phyloP scores from a whole-genome alignment of 2,797 vertebrate species.

The Ataeniobius toweri region DNA sequence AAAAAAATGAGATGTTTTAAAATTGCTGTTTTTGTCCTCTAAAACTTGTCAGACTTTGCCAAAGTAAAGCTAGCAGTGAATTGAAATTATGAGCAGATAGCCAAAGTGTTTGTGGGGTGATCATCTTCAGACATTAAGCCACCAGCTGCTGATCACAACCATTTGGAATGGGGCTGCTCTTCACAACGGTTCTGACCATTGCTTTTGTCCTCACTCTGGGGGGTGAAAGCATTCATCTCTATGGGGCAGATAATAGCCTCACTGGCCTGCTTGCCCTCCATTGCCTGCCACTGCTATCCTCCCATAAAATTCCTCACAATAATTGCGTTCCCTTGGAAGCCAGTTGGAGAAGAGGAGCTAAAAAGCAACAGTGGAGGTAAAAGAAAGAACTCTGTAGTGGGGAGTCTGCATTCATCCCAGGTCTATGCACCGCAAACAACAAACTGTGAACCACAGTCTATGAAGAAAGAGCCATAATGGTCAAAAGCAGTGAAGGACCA shows the following conservation, averaged over 20 bases:
- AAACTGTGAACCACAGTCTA: conserved; percentile 74
- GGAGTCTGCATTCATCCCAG: conserved; percentile 75
- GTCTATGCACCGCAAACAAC: conserved; percentile 81
- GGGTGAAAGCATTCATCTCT: conserved; percentile 71
- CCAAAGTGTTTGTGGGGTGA: conserved; percentile 36
- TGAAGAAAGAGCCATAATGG: conserved; percentile 76
- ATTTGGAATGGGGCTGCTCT: conserved; percentile 72
- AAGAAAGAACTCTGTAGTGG: conserved; percentile 69
- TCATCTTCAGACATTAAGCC: conserved; percentile 42
- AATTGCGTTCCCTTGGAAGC: conserved; percentile 75
- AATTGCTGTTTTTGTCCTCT: background rate
- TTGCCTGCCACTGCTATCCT: conserved; percentile 64
- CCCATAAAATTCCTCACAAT: conserved; percentile 75
- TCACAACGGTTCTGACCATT: conserved; percentile 70
- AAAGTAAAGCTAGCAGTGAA: background rate
- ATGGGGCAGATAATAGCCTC: conserved; percentile 78
- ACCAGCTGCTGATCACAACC: conserved; percentile 53
- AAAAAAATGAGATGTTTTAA: background rate
- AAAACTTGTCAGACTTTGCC: background rate
- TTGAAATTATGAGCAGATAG: background rate
- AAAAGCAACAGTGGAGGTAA: conserved; percentile 65
- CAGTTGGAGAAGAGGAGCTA: conserved; percentile 65
- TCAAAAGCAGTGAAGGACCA: conserved; percentile 81
- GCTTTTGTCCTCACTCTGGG: conserved; percentile 72
- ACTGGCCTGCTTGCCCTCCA: conserved; percentile 61